These are phyloP conservation scores for Hanleya hanleyi DNA, from an alignment of 2,888 invertebrate genomes.

Conservation along the genomic window DNA sequence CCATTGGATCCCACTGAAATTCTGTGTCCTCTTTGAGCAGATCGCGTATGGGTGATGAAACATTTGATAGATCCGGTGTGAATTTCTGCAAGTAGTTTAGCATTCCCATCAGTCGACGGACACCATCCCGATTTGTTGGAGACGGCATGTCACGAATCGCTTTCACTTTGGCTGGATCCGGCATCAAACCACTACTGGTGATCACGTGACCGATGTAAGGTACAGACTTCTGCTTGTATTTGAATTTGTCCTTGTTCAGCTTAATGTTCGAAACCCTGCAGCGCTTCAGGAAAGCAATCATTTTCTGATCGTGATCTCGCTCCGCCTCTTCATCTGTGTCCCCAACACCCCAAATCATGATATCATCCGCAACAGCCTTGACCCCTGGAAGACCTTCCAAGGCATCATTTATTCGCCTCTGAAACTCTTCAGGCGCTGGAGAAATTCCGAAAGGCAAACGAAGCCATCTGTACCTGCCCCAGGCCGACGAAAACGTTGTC, in stretches of 20 bases:
- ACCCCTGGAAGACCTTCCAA: conserved; percentile 25
- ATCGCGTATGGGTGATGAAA: conserved; percentile 24
- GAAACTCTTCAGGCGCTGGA: conserved; percentile 40
- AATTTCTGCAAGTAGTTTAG: conserved; percentile 34
- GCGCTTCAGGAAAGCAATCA: conserved; percentile 21
- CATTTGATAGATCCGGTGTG: conserved; percentile 27
- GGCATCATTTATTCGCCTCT: conserved; percentile 15
- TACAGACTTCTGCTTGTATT: conserved; percentile 16
- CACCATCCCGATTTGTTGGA: conserved; percentile 24
- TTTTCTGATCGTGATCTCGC: conserved; percentile 22
- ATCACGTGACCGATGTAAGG: conserved; percentile 32
- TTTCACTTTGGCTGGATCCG: conserved; percentile 29
- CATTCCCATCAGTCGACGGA: conserved; percentile 31
- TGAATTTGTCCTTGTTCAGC: conserved; percentile 26
- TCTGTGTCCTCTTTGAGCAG: conserved; percentile 17
- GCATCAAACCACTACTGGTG: conserved; percentile 21
- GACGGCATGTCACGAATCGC: conserved; percentile 31
- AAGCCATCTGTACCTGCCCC: conserved; percentile 40
- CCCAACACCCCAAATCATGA: conserved; percentile 26
- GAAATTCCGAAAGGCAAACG: conserved; percentile 42
- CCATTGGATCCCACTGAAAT: conserved; percentile 21
- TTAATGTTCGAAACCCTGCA: conserved; percentile 25
- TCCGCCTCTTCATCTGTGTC: conserved; percentile 27
- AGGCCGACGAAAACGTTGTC: conserved; percentile 43
- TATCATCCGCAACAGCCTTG: conserved; percentile 28